Evolutionary conservation across 1,140 invertebrate species (phyloP).

Genomic region (Paracyclopina nana): DNA sequence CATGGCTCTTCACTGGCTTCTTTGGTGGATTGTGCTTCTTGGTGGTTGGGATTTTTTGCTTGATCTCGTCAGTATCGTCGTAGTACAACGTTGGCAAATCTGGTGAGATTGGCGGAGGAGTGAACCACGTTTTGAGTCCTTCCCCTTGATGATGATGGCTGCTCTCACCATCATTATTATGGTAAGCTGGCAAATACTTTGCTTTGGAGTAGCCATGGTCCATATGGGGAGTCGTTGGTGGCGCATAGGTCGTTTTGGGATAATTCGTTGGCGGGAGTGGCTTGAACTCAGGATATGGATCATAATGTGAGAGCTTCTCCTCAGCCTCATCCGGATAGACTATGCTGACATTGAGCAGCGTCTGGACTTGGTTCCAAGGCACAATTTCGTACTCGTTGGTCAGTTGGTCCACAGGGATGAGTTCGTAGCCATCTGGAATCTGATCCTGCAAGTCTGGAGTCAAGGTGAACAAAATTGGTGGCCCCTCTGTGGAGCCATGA

Average conservation of each 20-base stretch:
- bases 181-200: not conserved
- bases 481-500: no score
- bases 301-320: not conserved
- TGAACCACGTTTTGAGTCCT: not conserved
- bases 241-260: not conserved
- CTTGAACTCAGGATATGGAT: no score
- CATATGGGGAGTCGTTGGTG: not conserved
- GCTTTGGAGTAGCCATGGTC: not conserved
- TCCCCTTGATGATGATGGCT: not conserved
- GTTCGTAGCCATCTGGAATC: not conserved
- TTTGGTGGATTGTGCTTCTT: not conserved
- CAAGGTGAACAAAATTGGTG: no score
- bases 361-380: not conserved
- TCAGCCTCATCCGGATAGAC: not conserved
- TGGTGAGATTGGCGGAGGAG: not conserved
- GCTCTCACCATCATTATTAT: not conserved
- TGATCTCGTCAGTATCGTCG: no score
- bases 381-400: slow-evolving; percentile 1
- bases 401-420: not conserved
- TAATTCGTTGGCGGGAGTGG: no score
- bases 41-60: not conserved
- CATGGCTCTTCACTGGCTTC: not conserved
- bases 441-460: no score
- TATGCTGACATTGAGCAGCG: not conserved
- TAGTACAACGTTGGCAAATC: not conserved